Base-by-base conservation (phyloP, 2,113 vertebrate genomes). In the Anolis carolinensis region DNA sequence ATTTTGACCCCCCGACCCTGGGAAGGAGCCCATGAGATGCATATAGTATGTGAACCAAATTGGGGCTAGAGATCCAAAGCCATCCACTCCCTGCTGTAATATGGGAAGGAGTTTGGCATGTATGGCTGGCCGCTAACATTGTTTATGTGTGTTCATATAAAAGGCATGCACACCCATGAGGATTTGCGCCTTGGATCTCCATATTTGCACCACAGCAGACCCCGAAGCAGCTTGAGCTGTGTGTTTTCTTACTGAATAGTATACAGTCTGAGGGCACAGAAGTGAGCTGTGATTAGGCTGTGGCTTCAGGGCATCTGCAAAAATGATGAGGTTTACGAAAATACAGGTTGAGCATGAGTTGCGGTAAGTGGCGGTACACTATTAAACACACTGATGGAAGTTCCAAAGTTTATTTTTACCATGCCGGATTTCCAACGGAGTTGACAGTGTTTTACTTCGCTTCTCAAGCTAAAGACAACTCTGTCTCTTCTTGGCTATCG, bases 251-350 rank as follows among this genome's bases (percentile, higher is more conserved):
- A 44, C 5, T 44, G 39, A 44, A 44, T 85, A 79, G 6, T 36
- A 32, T 59, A 21, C 23, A 71, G 65, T 36, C 76, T 16, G 39
- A 52, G 76, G 14, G 14, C 48, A 68, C 44, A 59, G 50, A 78
- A 78, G 21, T 71, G 32, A 85, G 25, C 65, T 70, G 1, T 85
- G 84, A 71, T 59, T 85, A 36, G n/a, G 32, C 7, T 36, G 34
- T 23, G 25, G 84, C 84, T 79, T 55, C 59, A 71, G 67, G 76
- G 75, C 65, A 79, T 71, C 52, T 71, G 65, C 36, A 85, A 85
- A 85, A 78, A 79, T 59, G 70, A 79, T 59, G 48, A 79, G 75
- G 18, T 76, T 76, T 52, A 74, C 8, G n/a, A 52, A 76, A n/a
- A 50, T 18, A 16, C 44, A 50, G 13, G 2, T 52, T 14, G n/a